phyloP scores from a whole-genome alignment of 2,888 invertebrate species.

The Synanthedon formicaeformis region DNA sequence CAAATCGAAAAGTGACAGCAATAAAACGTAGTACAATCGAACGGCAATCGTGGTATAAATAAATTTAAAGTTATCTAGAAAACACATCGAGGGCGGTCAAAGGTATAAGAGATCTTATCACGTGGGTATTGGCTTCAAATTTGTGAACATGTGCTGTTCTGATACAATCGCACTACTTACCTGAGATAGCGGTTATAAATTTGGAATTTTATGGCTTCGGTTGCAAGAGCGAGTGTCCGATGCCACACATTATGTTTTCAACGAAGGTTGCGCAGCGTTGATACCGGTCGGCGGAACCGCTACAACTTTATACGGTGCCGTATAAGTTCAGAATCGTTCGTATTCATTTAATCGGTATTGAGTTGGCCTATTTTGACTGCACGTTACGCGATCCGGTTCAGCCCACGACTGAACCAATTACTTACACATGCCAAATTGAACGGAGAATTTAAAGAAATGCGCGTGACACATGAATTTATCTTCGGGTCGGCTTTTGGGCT shows the following conservation, averaged over 20 bases:
- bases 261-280: slow-evolving; percentile 17
- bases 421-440: slow-evolving; percentile 13
- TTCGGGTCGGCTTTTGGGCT: too few species aligned
- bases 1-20: slow-evolving; percentile 30
- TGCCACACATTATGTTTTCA: slow-evolving; percentile 15
- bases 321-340: slow-evolving; percentile 23
- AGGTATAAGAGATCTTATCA: slow-evolving; percentile 32
- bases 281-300: slow-evolving; percentile 22
- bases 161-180: slow-evolving; percentile 35
- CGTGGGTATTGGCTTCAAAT: slow-evolving; percentile 21
- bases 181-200: slow-evolving; percentile 28
- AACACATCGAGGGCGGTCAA: slow-evolving; percentile 19
- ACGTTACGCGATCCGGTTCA: slow-evolving; percentile 23
- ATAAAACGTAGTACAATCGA: slow-evolving; percentile 38
- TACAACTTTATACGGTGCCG: slow-evolving; percentile 22
- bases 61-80: slow-evolving; percentile 29
- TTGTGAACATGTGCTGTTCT: slow-evolving; percentile 16
- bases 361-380: slow-evolving; percentile 25
- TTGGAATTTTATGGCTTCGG: slow-evolving; percentile 23
- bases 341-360: slow-evolving; percentile 23
- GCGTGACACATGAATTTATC: too few species aligned
- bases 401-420: slow-evolving; percentile 19
- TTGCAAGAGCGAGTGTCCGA: slow-evolving; percentile 26
- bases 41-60: slow-evolving; percentile 28
- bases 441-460: slow-evolving; percentile 6